A percentile compares a stretch with the other conserved stretches of the same genome.
Evolutionary conservation across 2,888 invertebrate genomes (phyloP).

Genomic region (Calliphora vomitoria): DNA sequence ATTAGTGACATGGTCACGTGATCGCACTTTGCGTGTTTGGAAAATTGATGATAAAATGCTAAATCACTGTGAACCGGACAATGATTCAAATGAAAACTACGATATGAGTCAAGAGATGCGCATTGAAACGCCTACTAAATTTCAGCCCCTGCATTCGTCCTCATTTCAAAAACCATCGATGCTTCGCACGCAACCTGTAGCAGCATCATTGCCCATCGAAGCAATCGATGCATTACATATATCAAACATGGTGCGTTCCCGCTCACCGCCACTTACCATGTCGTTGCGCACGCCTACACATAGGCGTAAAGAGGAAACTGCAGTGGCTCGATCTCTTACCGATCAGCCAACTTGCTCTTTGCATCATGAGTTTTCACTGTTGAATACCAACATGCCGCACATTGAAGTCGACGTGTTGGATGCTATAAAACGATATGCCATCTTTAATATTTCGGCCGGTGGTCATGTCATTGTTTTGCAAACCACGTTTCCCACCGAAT

Average conservation of each 20-base stretch:
- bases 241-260: conserved; percentile 79
- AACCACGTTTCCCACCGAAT: conserved; percentile 89
- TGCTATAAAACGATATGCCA: conserved; percentile 86
- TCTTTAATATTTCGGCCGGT: conserved; percentile 83
- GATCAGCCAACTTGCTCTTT: conserved; percentile 85
- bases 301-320: conserved; percentile 79
- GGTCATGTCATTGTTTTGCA: conserved; percentile 86
- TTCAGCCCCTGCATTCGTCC: conserved; percentile 72
- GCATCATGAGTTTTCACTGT: conserved; percentile 90
- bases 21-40: conserved; percentile 96
- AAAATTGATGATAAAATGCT: conserved; percentile 93
- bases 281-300: conserved; percentile 35
- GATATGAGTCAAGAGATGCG: conserved; percentile 79
- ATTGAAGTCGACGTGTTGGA: conserved; percentile 87
- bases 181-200: conserved; percentile 54
- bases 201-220: conserved; percentile 78
- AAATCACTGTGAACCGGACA: conserved; percentile 88
- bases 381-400: conserved; percentile 91
- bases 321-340: conserved; percentile 81
- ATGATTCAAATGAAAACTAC: conserved; percentile 84
- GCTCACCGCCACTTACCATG: conserved; percentile 82
- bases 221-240: conserved; percentile 76
- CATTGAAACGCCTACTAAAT: conserved; percentile 79
- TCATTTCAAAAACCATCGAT: conserved; percentile 78
- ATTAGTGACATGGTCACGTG: conserved; percentile 97